Conservation (phyloP, 2,797 vertebrate species). For the Chaetophractus vellerosus region DNA sequence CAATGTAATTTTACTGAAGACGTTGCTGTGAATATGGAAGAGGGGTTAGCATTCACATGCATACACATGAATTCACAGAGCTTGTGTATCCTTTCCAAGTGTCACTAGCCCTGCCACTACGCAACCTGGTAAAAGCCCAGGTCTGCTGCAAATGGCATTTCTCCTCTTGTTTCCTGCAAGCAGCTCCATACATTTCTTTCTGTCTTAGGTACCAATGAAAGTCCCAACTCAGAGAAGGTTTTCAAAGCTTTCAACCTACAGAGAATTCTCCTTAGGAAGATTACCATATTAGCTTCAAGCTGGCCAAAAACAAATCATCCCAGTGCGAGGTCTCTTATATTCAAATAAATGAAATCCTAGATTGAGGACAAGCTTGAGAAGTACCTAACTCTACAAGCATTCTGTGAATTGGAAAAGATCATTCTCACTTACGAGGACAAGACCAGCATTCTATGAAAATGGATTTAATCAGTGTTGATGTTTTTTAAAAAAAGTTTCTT, state of each 20-base stretch:
- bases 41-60: background rate
- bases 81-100: background rate
- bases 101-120: background rate
- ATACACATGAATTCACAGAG: background rate
- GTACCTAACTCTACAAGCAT: background rate
- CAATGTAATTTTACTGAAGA: background rate
- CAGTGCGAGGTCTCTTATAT: background rate
- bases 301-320: background rate
- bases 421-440: background rate
- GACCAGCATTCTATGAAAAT: background rate
- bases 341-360: background rate
- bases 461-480: background rate
- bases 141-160: background rate
- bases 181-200: background rate
- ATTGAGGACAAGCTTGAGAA: background rate
- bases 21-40: background rate
- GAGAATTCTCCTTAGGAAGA: background rate
- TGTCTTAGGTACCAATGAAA: background rate
- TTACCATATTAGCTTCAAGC: background rate
- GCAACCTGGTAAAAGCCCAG: background rate
- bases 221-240: background rate
- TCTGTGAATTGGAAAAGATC: background rate
- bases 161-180: background rate
- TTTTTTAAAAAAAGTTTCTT: slow-evolving; percentile 47
- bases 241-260: slow-evolving; percentile 23